Evolutionary conservation across 2,888 invertebrate genomes (phyloP), one percentile per base, ranked within the genome.

Genomic region (Caenorhabditis imperialis): DNA sequence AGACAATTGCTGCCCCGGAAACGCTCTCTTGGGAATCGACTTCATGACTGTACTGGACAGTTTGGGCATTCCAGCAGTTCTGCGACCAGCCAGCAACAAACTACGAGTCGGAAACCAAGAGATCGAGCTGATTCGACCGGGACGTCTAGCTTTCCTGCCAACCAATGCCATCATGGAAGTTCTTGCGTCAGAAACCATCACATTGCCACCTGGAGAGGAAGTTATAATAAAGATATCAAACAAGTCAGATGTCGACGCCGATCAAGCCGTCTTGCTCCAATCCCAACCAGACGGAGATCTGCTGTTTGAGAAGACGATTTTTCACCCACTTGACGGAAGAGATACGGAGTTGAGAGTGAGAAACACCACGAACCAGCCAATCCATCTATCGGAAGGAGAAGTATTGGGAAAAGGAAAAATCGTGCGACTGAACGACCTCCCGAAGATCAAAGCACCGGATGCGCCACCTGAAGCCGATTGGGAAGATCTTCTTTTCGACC

Each of bases 401-500:
- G 16, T 33, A 14, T 22, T 54, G 22, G 38, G 37, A 6, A 20
- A 3, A 10, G 54, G 30, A n/a, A n/a, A 25, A n/a, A 16, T 54
- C 5, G 25, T 54, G 3, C 18, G 5, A 27, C 25, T 33, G 33
- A 37, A 20, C 18, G 47, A 6, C 6, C 33, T 16, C 18, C 5
- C n/a, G 22, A 16, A 23, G 7, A 50, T 18, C 16, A 18, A 12
- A 37, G 23, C 18, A 16, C 50, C 50, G 4, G 37, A 65, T 37
- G 20, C 45, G 5, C 70, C 70, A 25, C 18, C 33, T 12, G 71
- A 71, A 62, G 71, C 71, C 1, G 54, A 72, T 37, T 65, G 62
- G 72, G 72, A 72, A 22, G 44, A 33, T 8, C 25, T 20, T 37
- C 37, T 72, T 1, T 35, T 45, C 27, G 30, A 45, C 7, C 6